phyloP scores from a whole-genome alignment of 64 coral and sea anemone species.

The Trachythela sp. region DNA sequence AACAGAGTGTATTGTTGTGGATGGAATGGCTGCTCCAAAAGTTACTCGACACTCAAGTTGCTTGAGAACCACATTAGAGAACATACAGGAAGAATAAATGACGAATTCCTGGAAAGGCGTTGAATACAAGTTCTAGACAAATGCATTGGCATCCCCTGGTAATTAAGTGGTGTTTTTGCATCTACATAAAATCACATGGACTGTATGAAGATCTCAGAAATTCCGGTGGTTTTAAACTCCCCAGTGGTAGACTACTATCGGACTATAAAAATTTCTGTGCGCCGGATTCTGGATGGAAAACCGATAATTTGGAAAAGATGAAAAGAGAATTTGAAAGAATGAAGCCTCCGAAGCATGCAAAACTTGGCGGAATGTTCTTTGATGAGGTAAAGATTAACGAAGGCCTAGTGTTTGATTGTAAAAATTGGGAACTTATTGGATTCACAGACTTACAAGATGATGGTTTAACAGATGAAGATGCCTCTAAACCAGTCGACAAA shows the following conservation, averaged over 20 bases:
- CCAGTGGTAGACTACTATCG: conserved; percentile 58
- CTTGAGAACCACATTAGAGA: conserved; percentile 58
- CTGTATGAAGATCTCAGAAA: conserved; percentile 46
- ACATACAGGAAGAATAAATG: conserved; percentile 43
- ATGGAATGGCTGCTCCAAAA: conserved; percentile 43
- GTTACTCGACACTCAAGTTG: conserved; percentile 41
- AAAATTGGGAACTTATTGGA: conserved; percentile 57
- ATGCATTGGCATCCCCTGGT: conserved; percentile 56
- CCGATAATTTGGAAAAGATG: conserved; percentile 32
- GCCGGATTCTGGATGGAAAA: conserved; percentile 57
- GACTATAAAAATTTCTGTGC: conserved; percentile 66
- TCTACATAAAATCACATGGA: conserved; percentile 54
- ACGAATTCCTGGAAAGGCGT: conserved; percentile 54
- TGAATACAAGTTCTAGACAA: conserved; percentile 40
- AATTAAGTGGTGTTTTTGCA: conserved; percentile 49
- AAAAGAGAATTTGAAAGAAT: conserved; percentile 44
- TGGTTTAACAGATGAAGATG: not conserved
- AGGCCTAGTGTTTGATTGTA: conserved; percentile 53
- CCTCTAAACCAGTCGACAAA: not conserved
- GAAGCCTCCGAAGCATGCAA: conserved; percentile 43
- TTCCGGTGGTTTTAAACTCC: conserved; percentile 59
- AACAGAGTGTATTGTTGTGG: conserved; percentile 43
- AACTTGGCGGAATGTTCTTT: conserved; percentile 58
- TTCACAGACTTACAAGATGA: conserved; percentile 36
- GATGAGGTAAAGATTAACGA: conserved; percentile 72